Percentiles rank a stretch among this genome's conserved stretches.
These are phyloP conservation scores for Venustoraphidia nigricollis DNA, from an alignment of 2,888 invertebrate species.

Conservation along the genomic window DNA sequence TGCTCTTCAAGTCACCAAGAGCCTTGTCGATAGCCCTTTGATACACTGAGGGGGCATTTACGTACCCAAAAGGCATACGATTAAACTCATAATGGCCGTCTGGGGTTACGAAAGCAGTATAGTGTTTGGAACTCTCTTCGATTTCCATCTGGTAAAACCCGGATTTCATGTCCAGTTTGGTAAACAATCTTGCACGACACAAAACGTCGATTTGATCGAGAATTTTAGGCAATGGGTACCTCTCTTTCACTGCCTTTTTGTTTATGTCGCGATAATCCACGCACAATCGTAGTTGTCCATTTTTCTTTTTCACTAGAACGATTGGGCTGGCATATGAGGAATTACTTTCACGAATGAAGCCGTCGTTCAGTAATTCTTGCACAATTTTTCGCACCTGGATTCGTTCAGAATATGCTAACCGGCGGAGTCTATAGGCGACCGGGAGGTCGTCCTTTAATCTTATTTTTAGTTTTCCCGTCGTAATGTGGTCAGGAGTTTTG, in stretches of 20 bases:
- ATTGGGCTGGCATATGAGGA: slow-evolving; percentile 14
- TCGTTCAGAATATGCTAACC: slow-evolving; percentile 11
- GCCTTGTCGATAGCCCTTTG: too few species aligned
- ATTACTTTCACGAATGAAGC: slow-evolving; percentile 12
- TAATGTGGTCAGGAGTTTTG: slow-evolving; percentile 9
- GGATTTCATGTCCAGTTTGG: too few species aligned
- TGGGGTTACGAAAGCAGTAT: too few species aligned
- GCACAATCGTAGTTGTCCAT: slow-evolving; percentile 11
- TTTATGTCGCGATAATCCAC: slow-evolving; percentile 13
- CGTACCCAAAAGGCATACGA: too few species aligned
- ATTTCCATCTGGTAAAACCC: too few species aligned
- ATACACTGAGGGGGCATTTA: too few species aligned
- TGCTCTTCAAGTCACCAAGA: too few species aligned
- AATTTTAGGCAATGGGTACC: slow-evolving; percentile 12
- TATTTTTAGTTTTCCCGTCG: slow-evolving; percentile 9
- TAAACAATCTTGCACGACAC: background rate
- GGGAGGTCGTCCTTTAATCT: slow-evolving; percentile 8
- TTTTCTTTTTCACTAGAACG: slow-evolving; percentile 14
- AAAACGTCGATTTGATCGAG: slow-evolving; percentile 4
- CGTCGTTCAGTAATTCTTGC: slow-evolving; percentile 10
- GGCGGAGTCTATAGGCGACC: slow-evolving; percentile 10
- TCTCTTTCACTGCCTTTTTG: slow-evolving; percentile 11
- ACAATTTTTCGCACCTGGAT: slow-evolving; percentile 11
- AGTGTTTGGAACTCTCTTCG: too few species aligned
- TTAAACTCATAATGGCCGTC: too few species aligned